phyloP scores from a whole-genome alignment of 2,797 vertebrate species.

The Arnoldichthys spilopterus region DNA sequence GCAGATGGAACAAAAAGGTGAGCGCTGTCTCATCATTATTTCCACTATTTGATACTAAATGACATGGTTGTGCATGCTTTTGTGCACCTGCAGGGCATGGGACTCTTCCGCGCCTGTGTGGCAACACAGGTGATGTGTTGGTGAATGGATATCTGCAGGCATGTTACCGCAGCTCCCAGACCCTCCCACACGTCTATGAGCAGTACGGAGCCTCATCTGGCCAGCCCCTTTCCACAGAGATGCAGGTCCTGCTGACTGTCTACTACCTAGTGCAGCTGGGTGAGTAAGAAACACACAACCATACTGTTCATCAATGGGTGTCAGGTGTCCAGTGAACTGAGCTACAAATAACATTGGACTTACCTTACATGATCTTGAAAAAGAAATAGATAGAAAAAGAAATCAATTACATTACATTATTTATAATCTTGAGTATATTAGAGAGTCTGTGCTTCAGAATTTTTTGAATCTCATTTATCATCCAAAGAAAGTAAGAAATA shows the following conservation, averaged over 20 bases:
- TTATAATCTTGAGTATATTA: too few species aligned
- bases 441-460: too few species aligned
- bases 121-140: slow-evolving; percentile 89
- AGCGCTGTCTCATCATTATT: neutral
- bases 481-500: too few species aligned
- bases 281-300: slow-evolving; percentile 68
- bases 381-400: too few species aligned
- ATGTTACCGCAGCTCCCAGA: slow-evolving; percentile 93
- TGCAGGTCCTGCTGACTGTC: slow-evolving; percentile 95
- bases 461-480: too few species aligned
- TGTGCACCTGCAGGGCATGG: slow-evolving; percentile 86
- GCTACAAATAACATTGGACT: neutral
- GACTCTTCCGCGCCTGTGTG: slow-evolving; percentile 89
- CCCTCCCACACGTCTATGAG: slow-evolving; percentile 88
- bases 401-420: too few species aligned
- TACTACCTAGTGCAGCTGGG: slow-evolving; percentile 98
- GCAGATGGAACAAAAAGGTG: neutral
- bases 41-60: neutral
- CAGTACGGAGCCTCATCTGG: slow-evolving; percentile 85
- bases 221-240: slow-evolving; percentile 93
- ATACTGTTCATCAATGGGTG: neutral
- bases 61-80: neutral
- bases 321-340: neutral
- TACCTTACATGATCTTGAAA: neutral
- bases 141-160: slow-evolving; percentile 90